phyloP scores from a whole-genome alignment of 2,113 vertebrate genomes.

The Cottus gobio region DNA sequence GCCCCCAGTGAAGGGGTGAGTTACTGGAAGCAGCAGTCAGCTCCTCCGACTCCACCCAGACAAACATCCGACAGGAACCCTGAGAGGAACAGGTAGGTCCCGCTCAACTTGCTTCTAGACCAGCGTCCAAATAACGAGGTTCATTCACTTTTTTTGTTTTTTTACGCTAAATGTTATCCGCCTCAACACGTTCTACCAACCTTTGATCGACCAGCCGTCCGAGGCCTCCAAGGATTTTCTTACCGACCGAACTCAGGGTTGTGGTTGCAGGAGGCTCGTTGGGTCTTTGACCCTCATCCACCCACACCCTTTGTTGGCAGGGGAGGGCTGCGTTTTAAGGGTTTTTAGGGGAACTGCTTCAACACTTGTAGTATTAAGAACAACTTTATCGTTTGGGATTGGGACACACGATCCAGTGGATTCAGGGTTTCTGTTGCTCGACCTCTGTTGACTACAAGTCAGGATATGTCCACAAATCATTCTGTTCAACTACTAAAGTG shows the following conservation, averaged over 20 bases:
- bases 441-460: neutral
- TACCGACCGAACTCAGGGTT: neutral
- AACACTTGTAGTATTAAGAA: neutral
- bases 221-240: neutral
- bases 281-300: neutral
- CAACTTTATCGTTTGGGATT: neutral
- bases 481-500: too few relatives aligned
- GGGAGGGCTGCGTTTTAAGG: neutral
- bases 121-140: neutral
- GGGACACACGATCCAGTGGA: neutral
- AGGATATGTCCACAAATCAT: neutral
- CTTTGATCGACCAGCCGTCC: neutral
- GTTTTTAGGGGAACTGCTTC: neutral
- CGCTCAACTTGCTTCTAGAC: neutral
- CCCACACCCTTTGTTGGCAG: neutral
- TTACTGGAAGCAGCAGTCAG: conserved; percentile 52
- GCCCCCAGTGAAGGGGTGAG: conserved; percentile 28
- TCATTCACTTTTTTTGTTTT: too few relatives aligned
- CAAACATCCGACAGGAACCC: conserved; percentile 57
- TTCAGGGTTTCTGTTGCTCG: neutral
- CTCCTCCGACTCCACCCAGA: conserved; percentile 57
- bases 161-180: neutral
- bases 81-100: conserved; percentile 76
- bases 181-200: neutral
- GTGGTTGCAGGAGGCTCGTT: neutral